Base-by-base conservation (phyloP, 2,888 invertebrate species). In the Piscicola geometra region DNA sequence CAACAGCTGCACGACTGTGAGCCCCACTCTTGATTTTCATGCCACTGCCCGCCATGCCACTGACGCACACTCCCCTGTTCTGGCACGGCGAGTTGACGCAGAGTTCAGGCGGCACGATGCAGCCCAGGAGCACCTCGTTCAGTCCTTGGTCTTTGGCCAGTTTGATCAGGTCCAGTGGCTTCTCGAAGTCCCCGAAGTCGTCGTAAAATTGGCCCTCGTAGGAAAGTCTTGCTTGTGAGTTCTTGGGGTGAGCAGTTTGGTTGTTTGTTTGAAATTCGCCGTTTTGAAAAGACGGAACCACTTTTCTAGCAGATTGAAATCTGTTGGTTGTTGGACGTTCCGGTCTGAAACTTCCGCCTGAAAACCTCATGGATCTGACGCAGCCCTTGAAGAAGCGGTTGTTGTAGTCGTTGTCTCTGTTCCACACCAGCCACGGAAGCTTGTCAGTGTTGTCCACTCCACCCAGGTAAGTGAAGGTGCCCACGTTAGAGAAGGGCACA, bases 381-480 rank as follows among this genome's bases (percentile, higher is more conserved):
- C 85, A 85, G 0, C 85, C 85, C 35, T 81, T 79, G 76, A 82
- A 85, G 18, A 82, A 77, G 47, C 75, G 75, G 0, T 32, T 81
- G 5, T 81, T 77, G 3, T 9, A 15, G 5, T 30, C 30, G 12
- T 15, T n/a, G 28, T 73, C 73, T n/a, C 82, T 73, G 3, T 83
- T 81, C 81, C 83, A 85, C 9, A 84, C 77, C 41, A 83, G 79
- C 85, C 85, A 85, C 1, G 85, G 84, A 30, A 83, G 75, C 3
- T 75, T 71, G 5, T 75, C 67, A 9, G 69, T 73, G 41, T 74
- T 75, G 56, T 80, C 79, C 21, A 81, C 73, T 30, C 77, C 79
- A 1, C 83, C 84, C 30, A 84, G 76, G 76, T 82, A 82, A 60
- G 81, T 76, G 78, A 75, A 74, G 0, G 79, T 76, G 18, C 79